Percentiles rank a stretch among this genome's conserved stretches.
phyloP scores from a whole-genome alignment of 2,113 vertebrate genomes.

The Microcebus lehilahytsara region DNA sequence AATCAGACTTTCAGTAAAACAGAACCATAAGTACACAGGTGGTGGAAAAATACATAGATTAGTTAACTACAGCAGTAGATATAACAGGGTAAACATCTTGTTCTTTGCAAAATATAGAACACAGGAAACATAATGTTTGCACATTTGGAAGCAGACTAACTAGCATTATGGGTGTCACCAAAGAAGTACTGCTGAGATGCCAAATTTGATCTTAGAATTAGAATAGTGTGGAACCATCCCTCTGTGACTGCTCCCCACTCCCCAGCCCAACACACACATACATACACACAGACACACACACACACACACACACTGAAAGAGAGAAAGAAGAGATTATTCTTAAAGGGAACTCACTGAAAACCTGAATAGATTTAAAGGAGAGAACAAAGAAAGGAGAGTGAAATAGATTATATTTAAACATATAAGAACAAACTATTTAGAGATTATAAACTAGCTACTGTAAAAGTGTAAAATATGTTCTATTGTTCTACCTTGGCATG shows the following conservation, averaged over 20 bases:
- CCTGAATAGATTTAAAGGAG: background rate
- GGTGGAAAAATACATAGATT: background rate
- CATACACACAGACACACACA: background rate
- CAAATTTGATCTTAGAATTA: background rate
- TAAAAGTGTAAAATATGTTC: background rate
- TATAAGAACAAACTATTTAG: background rate
- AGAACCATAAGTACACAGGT: background rate
- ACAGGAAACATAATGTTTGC: background rate
- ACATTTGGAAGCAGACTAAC: background rate
- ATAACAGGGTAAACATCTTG: background rate
- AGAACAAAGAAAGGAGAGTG: background rate
- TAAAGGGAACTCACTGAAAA: background rate
- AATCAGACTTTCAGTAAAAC: background rate
- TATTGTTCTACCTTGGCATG: background rate
- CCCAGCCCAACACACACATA: background rate
- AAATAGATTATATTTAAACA: background rate
- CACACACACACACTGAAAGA: no score
- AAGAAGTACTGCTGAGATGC: background rate
- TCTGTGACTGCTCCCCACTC: no score
- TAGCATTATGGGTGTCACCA: background rate
- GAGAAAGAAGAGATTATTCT: background rate
- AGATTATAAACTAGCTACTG: background rate
- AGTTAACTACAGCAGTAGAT: background rate
- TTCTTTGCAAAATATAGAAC: background rate
- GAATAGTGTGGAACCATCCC: background rate